Conservation (phyloP, 2,113 vertebrate species). For the Dipodomys stephensi region DNA sequence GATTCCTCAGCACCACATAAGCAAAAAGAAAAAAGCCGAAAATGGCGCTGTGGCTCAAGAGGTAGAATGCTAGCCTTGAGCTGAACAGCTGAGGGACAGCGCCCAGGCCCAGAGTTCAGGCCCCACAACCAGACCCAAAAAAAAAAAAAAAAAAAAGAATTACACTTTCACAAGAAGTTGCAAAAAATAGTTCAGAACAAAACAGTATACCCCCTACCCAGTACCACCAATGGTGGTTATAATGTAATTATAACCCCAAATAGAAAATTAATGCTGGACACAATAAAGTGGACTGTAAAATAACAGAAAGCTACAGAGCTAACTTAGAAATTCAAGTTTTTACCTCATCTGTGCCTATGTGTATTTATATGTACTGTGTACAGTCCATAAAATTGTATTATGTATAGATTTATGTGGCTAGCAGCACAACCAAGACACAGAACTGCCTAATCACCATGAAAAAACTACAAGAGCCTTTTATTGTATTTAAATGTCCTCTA, state of each 20-base stretch:
- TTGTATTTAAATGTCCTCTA: not conserved
- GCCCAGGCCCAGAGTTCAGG: too few relatives aligned
- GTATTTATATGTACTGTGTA: not conserved
- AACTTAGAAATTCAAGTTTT: not conserved
- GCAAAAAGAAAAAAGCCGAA: too few relatives aligned
- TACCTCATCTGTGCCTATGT: not conserved
- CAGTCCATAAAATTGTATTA: not conserved
- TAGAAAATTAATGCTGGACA: not conserved
- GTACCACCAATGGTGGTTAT: not conserved
- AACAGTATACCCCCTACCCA: not conserved
- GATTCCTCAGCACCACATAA: too few relatives aligned
- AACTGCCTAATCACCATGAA: not conserved
- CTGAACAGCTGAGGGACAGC: too few relatives aligned
- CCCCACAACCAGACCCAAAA: too few relatives aligned
- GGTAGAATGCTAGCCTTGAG: too few relatives aligned
- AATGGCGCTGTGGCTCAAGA: too few relatives aligned
- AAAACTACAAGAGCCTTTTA: not conserved
- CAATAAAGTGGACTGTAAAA: not conserved
- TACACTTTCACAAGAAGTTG: conserved; percentile 2
- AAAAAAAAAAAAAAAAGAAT: too few relatives aligned
- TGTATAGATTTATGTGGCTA: not conserved
- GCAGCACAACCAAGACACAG: not conserved
- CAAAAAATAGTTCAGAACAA: not conserved
- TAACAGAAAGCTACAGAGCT: not conserved
- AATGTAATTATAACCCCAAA: not conserved